Evolutionary conservation across 1,140 invertebrate species (phyloP), one percentile per base, ranked within the genome.

Genomic region (Lepeophtheirus salmonis): DNA sequence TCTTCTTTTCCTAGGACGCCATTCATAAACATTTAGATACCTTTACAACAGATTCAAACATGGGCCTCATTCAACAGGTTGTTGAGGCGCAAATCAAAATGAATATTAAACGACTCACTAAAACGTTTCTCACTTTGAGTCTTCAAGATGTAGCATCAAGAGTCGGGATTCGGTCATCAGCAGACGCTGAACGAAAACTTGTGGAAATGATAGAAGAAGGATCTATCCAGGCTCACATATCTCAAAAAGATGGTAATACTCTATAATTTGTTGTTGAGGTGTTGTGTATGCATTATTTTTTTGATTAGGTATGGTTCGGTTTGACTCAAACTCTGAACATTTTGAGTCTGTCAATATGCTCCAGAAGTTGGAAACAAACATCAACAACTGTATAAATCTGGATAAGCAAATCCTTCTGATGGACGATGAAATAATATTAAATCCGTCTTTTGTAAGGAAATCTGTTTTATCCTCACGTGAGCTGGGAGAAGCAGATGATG

Each of bases 181-280:
- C 77, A 16, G 86, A 92, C 71, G 92, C 92, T 18, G 92, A 97
- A 74, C 82, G 83, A 70, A 89, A 94, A 72, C 86, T 97, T 66
- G 75, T 96, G 49, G 84, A 90, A 71, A 97, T 97, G 92, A 97
- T 97, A 66, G 88, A 95, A 75, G 88, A 94, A 73, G 85, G 86
- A 56, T 89, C 96, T 76, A 96, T 97, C 64, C 95, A 84, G 77
- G 92, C 91, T 0, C 86, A 85, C 63, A 96, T 97, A 56, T 95
- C 96, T 75, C 89, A 96, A 73, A 91, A 90, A 72, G 91, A 96
- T 74, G 91, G 59, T 61, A 61, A 57, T 2, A 25, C 10, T n/a
- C n/a, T n/a, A n/a, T n/a, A n/a, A n/a, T n/a, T n/a, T n/a, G n/a
- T n/a, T n/a, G n/a, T n/a, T n/a, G n/a, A n/a, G n/a, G n/a, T n/a